Conservation (phyloP, 1,140 invertebrate genomes). For the Periplaneta americana region DNA sequence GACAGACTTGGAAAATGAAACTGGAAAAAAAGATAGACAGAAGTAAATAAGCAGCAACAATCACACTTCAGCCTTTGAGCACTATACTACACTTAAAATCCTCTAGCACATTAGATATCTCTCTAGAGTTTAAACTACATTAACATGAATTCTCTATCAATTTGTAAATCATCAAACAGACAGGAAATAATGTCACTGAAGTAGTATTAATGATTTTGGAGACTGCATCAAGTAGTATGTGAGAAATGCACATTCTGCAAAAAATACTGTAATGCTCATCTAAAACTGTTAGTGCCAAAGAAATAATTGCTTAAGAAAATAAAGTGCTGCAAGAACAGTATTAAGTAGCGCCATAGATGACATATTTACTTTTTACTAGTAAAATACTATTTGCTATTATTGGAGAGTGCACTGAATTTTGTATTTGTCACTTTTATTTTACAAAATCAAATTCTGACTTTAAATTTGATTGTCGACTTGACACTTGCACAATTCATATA, state of each 20-base stretch:
- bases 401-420: too few species aligned
- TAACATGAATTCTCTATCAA: not conserved
- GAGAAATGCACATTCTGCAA: not conserved
- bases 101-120: not conserved
- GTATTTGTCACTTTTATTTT: too few species aligned
- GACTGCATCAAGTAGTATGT: not conserved
- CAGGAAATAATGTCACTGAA: not conserved
- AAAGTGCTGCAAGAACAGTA: not conserved
- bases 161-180: not conserved
- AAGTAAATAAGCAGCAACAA: conserved; percentile 10
- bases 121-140: not conserved
- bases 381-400: too few species aligned
- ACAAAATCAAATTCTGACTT: too few species aligned
- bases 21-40: conserved; percentile 13
- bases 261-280: not conserved
- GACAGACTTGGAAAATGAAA: conserved; percentile 10
- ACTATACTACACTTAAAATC: not conserved
- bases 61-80: conserved; percentile 8
- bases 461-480: too few species aligned
- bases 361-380: not conserved
- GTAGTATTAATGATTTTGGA: not conserved
- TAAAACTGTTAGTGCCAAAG: not conserved
- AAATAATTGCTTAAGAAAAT: not conserved
- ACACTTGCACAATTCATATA: too few species aligned
- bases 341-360: not conserved